phyloP scores from a whole-genome alignment of 1,140 invertebrate genomes.

The Medauroidea extradentata region DNA sequence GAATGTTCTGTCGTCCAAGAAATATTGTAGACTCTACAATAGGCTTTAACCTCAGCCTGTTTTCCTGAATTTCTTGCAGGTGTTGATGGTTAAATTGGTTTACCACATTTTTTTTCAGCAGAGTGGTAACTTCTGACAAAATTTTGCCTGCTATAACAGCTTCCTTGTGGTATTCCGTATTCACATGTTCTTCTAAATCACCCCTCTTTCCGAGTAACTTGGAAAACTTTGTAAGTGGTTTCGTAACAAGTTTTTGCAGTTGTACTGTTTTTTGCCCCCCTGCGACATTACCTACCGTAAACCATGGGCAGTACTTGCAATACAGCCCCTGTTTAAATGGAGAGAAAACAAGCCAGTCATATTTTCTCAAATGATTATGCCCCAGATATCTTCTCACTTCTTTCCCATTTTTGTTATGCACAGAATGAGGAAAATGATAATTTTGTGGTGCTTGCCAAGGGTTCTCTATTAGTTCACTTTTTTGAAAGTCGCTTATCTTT shows the following conservation, averaged over 20 bases:
- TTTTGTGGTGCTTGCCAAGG: conserved; percentile 14
- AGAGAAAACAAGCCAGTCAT: conserved; percentile 26
- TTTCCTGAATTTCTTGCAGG: conserved; percentile 15
- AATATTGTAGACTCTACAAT: too few species aligned
- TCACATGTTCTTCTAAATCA: conserved; percentile 15
- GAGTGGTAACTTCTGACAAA: conserved; percentile 20
- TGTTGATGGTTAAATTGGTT: conserved; percentile 11
- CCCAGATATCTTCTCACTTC: conserved; percentile 12
- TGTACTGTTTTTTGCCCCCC: conserved; percentile 19
- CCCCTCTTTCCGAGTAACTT: conserved; percentile 24
- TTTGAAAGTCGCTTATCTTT: conserved; percentile 4
- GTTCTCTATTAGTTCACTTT: conserved; percentile 8
- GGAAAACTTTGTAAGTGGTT: conserved; percentile 22
- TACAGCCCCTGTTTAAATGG: conserved; percentile 17
- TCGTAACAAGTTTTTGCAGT: conserved; percentile 19
- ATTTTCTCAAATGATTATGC: conserved; percentile 17
- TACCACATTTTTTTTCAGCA: conserved; percentile 10
- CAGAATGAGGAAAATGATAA: conserved; percentile 17
- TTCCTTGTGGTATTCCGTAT: conserved; percentile 23
- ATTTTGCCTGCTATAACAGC: conserved; percentile 20
- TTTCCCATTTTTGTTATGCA: conserved; percentile 16
- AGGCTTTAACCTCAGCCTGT: conserved; percentile 17
- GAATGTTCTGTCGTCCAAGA: conserved; percentile 18
- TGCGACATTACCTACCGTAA: conserved; percentile 7
- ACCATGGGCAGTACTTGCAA: conserved; percentile 30